A percentile compares a stretch with the other conserved stretches of the same genome.
Evolutionary conservation across 1,140 invertebrate genomes (phyloP).

Genomic region (Scaptomyza pallida): DNA sequence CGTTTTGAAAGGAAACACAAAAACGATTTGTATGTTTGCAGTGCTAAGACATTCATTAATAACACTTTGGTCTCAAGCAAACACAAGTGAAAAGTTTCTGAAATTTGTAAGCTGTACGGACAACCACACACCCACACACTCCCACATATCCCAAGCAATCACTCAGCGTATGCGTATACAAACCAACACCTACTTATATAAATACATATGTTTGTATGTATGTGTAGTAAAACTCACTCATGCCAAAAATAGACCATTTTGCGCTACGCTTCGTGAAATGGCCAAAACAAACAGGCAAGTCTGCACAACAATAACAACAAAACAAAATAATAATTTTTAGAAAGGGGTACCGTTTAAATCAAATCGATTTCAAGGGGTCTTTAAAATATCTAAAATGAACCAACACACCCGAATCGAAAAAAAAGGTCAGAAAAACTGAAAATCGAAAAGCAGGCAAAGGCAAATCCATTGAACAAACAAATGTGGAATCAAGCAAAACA

Average conservation of each 20-base stretch:
- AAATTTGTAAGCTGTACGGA: conserved; percentile 68
- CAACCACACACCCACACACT: conserved; percentile 23
- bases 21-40: conserved; percentile 27
- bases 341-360: conserved; percentile 70
- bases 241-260: conserved; percentile 70
- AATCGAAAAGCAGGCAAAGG: conserved; percentile 71
- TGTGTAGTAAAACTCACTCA: conserved; percentile 71
- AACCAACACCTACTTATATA: not conserved
- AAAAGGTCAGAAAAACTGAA: conserved; percentile 54
- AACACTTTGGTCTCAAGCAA: conserved; percentile 31
- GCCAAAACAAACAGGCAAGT: conserved; percentile 77
- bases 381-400: conserved; percentile 55
- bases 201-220: conserved; percentile 27
- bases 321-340: conserved; percentile 47
- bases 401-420: conserved; percentile 15
- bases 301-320: conserved; percentile 48
- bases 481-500: conserved; percentile 82
- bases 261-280: conserved; percentile 65
- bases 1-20: not conserved
- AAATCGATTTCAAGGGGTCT: conserved; percentile 73
- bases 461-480: conserved; percentile 81
- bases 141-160: conserved; percentile 12
- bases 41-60: conserved; percentile 36
- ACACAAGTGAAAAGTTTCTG: conserved; percentile 64
- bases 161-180: conserved; percentile 6